phyloP scores from a whole-genome alignment of 2,113 vertebrate genomes.

The Oreochromis tanganicae region DNA sequence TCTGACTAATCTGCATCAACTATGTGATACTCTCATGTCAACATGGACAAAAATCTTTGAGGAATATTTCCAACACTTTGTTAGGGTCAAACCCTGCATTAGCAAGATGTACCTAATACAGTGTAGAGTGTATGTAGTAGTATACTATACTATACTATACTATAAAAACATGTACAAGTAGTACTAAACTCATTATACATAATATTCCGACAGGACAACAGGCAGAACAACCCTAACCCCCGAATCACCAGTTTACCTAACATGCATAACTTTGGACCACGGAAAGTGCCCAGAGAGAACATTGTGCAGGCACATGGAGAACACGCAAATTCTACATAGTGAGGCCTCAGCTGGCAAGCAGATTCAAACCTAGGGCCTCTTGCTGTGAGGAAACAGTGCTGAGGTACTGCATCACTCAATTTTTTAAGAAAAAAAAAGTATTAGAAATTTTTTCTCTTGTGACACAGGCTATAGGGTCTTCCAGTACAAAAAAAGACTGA shows the following conservation, averaged over 20 bases:
- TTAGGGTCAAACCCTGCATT: not conserved
- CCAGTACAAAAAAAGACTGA: not conserved
- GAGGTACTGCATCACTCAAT: not conserved
- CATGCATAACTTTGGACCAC: not conserved
- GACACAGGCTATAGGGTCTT: not conserved
- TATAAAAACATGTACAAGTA: not conserved
- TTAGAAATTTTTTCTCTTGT: not conserved
- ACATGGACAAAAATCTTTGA: not conserved
- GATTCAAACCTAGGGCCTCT: not conserved
- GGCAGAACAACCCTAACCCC: not conserved
- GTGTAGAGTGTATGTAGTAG: not conserved
- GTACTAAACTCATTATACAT: not conserved
- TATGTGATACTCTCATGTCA: not conserved
- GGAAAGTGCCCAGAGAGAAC: accelerated
- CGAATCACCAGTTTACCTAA: not conserved
- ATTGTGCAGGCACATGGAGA: not conserved
- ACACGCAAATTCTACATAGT: not conserved
- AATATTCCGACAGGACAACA: not conserved
- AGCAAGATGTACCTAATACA: not conserved
- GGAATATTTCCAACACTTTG: not conserved
- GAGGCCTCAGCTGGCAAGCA: not conserved
- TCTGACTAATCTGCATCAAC: not conserved
- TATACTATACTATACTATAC: not conserved
- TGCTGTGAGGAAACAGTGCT: not conserved
- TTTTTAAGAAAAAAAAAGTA: not conserved